Base-by-base conservation (phyloP, 2,113 vertebrate species). In the Esox niger region DNA sequence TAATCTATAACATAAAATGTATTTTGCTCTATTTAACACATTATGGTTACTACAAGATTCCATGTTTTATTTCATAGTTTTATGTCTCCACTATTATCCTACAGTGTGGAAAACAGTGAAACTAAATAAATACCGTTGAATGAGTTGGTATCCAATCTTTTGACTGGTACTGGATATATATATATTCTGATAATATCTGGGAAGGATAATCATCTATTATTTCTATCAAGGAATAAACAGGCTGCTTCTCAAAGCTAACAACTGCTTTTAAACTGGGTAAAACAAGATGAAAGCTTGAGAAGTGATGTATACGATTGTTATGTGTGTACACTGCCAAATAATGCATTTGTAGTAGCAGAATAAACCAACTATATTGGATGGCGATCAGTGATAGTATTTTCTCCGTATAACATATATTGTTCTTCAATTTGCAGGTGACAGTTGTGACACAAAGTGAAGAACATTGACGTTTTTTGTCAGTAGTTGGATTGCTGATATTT, bases 241-340 rank as follows among this genome's bases (percentile, higher is more conserved):
- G 75, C 74, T 85, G n/a, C 47, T 78, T 86, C 73, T 78, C 81
- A 78, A 79, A 85, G 35, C 35, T 73, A 80, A 77, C 81, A 78
- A 85, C 70, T 68, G 83, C 69, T 75, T 79, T 76, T 83, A 70
- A 68, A 63, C 83, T 79, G 74, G 13, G 38, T 43, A 15, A 43
- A 81, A 81, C 71, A 68, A 46, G 82, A 68, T 79, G 66, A 79
- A 71, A 57, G 62, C 66, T 71, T 77, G 57, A 81, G 83, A 75
- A 75, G 65, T 82, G 67, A 69, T 85, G 81, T 89, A 84, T 80
- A 70, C 76, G 84, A 84, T 86, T 88, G 88, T 88, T 90, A 85
- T 89, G 84, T 91, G 86, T 91, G 86, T 85, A 87, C 86, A 88
- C 88, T 88, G 86, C 88, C 87, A 87, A 84, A 82, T 82, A 80